Percentiles rank a stretch among this genome's conserved stretches.
Conservation (phyloP, 2,113 vertebrate genomes). For the Pteropus alecto region DNA sequence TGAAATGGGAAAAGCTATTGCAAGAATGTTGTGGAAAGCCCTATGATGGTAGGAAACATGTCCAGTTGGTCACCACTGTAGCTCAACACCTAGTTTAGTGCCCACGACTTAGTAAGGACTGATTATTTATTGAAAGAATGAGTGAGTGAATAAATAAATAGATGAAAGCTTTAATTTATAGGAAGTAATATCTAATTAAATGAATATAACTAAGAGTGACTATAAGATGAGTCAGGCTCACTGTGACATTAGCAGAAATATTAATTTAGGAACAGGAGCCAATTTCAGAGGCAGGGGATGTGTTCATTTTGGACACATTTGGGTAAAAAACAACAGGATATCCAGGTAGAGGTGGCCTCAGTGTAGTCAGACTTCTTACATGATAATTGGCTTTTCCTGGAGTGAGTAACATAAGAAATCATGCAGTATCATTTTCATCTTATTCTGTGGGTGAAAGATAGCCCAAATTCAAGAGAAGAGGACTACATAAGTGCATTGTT, state of each 20-base stretch:
- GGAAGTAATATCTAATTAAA: background rate
- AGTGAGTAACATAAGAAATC: background rate
- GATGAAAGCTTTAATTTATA: background rate
- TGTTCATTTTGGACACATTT: background rate
- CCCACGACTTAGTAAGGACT: background rate
- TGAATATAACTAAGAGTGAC: background rate
- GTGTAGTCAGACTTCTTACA: background rate
- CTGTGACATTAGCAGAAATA: background rate
- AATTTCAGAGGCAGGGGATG: background rate
- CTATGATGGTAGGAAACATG: accelerated
- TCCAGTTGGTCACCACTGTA: background rate
- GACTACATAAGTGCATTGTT: background rate
- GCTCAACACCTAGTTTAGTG: background rate
- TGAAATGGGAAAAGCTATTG: background rate
- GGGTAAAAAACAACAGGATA: background rate
- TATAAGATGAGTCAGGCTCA: background rate
- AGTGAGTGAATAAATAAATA: background rate
- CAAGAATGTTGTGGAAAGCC: background rate
- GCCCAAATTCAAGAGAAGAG: background rate
- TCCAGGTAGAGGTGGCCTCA: background rate
- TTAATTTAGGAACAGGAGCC: background rate
- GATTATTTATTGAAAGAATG: background rate
- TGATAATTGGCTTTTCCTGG: background rate
- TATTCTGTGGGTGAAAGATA: background rate
- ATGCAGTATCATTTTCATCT: background rate